Conservation (phyloP, 1,140 invertebrate genomes). For the Globodera rostochiensis region DNA sequence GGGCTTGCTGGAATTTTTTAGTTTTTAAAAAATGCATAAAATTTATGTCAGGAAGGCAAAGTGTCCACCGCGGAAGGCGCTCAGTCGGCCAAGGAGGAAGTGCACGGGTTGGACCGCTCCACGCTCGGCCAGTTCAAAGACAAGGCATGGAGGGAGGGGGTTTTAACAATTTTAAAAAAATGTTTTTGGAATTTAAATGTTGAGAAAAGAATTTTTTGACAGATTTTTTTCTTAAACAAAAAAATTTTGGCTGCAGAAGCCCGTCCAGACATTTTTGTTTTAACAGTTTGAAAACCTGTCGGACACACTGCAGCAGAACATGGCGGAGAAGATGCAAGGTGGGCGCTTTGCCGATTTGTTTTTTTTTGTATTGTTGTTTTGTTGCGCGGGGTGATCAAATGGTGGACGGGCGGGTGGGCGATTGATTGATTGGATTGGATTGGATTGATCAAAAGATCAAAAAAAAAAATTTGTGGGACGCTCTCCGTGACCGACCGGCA, state of each 20-base stretch:
- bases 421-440: too few species aligned
- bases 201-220: constrained; percentile 25
- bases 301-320: neutral
- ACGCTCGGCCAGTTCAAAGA: constrained; percentile 52
- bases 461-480: too few species aligned
- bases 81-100: constrained; percentile 42
- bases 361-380: neutral
- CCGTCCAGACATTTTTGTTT: constrained; percentile 10
- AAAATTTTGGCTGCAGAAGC: neutral
- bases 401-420: too few species aligned
- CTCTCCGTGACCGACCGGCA: too few species aligned
- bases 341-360: neutral
- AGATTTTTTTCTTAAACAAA: neutral
- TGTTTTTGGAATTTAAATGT: constrained; percentile 18
- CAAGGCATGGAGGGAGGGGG: constrained; percentile 41
- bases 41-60: constrained; percentile 32
- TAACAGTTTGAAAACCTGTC: constrained; percentile 21
- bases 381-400: too few species aligned
- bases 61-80: constrained; percentile 21
- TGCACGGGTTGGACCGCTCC: constrained; percentile 52
- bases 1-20: neutral
- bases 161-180: neutral
- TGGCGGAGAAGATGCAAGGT: neutral
- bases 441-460: too few species aligned
- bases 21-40: neutral